These are phyloP conservation scores for Margaritifera margaritifera DNA, from an alignment of 2,888 invertebrate species.

Conservation along the genomic window DNA sequence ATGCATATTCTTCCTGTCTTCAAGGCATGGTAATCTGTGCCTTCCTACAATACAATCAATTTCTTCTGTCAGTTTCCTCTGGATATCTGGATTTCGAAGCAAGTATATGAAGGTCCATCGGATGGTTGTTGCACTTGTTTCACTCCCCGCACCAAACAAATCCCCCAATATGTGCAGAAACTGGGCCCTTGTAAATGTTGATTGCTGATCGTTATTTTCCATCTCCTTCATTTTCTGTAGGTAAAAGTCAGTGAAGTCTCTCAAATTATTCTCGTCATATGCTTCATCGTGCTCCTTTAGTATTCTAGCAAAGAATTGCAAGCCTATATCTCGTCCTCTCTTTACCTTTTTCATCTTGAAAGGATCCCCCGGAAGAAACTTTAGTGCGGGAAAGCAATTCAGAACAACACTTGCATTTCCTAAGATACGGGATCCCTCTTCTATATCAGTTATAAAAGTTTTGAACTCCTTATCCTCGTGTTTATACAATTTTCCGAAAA, in stretches of 20 bases:
- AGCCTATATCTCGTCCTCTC: constrained; percentile 9
- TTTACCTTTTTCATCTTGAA: constrained; percentile 21
- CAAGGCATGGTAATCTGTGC: constrained; percentile 24
- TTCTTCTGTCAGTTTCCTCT: constrained; percentile 37
- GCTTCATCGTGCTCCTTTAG: constrained; percentile 21
- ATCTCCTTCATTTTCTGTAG: constrained; percentile 21
- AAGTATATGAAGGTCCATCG: constrained; percentile 88
- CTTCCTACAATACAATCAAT: constrained; percentile 65
- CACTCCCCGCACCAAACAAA: constrained; percentile 70
- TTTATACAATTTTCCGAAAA: constrained; percentile 43
- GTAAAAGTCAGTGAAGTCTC: constrained; percentile 46
- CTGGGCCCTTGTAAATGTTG: constrained; percentile 28
- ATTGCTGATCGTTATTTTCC: neutral
- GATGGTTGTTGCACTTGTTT: constrained; percentile 88
- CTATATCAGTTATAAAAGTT: constrained; percentile 33
- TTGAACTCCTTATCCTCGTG: constrained; percentile 46
- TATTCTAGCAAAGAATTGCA: constrained; percentile 11
- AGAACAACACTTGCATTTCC: constrained; percentile 26
- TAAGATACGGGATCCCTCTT: constrained; percentile 36
- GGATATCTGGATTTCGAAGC: constrained; percentile 82
- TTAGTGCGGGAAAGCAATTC: constrained; percentile 30
- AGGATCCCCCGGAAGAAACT: constrained; percentile 39
- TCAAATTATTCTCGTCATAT: constrained; percentile 28
- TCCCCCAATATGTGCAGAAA: constrained; percentile 31
- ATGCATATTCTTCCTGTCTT: constrained; percentile 36